These are phyloP conservation scores for Eudorcas thomsonii DNA, from an alignment of 2,113 vertebrate genomes.

Conservation along the genomic window DNA sequence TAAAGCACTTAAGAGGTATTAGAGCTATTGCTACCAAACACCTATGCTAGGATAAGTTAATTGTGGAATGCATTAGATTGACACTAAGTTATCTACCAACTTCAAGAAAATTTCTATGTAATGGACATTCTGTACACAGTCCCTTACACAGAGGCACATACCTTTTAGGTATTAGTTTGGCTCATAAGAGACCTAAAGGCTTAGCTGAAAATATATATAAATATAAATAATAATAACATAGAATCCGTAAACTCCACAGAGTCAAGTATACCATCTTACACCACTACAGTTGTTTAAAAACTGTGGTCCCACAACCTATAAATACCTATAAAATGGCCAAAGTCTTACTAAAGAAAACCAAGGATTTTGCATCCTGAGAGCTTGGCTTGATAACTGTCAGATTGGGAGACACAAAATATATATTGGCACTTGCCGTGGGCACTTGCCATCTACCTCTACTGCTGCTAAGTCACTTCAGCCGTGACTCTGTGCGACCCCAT, in stretches of 20 bases:
- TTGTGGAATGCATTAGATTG: neutral
- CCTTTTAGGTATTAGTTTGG: neutral
- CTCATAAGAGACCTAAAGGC: neutral
- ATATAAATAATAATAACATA: neutral
- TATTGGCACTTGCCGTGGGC: neutral
- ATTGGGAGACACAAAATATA: neutral
- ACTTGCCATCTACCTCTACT: neutral
- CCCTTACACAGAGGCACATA: neutral
- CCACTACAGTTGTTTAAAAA: neutral
- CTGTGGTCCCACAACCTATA: neutral
- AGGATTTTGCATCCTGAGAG: neutral
- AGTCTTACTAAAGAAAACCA: neutral
- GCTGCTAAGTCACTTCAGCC: too few relatives aligned
- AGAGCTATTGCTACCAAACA: neutral
- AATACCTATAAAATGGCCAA: neutral
- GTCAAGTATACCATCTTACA: neutral
- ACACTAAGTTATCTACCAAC: neutral
- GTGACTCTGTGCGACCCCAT: too few relatives aligned
- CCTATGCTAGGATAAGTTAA: neutral
- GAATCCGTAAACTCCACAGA: neutral
- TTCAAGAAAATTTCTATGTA: neutral
- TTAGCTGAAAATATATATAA: neutral
- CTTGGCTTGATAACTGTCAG: neutral
- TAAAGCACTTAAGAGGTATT: neutral
- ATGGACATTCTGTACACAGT: neutral